Percentiles rank a stretch among this genome's conserved stretches.
Conservation (phyloP, 2,113 vertebrate species). For the Saguinus imperator region DNA sequence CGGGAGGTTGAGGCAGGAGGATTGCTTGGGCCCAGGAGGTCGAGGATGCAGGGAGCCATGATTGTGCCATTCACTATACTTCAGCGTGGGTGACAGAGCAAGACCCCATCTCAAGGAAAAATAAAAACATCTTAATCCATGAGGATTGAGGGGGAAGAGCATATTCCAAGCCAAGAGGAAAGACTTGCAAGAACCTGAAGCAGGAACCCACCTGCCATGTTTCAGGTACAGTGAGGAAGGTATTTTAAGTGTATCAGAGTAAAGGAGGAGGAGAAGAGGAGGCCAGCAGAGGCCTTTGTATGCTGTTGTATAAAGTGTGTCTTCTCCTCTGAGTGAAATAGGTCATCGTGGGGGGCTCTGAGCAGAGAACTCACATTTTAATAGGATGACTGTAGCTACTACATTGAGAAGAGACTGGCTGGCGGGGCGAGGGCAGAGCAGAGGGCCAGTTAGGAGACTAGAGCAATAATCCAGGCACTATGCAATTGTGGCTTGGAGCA, state of each 20-base stretch:
- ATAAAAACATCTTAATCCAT: not conserved
- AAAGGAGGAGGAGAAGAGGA: not conserved
- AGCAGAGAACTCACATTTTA: not conserved
- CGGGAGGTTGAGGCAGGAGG: no score
- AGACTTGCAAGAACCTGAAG: not conserved
- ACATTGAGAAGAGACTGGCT: not conserved
- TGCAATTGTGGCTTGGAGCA: no score
- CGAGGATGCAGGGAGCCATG: no score
- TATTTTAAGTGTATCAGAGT: not conserved
- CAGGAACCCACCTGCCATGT: not conserved
- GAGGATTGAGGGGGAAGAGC: not conserved
- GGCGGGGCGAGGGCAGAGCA: not conserved
- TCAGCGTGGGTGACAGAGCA: no score
- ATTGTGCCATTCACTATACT: no score
- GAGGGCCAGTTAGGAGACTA: not conserved
- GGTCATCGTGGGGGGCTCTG: not conserved
- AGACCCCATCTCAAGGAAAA: no score
- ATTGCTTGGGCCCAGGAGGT: no score
- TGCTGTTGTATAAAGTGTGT: not conserved
- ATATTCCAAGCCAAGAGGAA: not conserved
- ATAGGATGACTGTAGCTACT: not conserved
- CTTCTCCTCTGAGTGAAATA: not conserved
- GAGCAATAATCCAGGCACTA: no score
- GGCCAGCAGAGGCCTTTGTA: not conserved
- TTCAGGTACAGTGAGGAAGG: not conserved